Base-by-base conservation (phyloP, 2,113 vertebrate species). In the Ochotona princeps region DNA sequence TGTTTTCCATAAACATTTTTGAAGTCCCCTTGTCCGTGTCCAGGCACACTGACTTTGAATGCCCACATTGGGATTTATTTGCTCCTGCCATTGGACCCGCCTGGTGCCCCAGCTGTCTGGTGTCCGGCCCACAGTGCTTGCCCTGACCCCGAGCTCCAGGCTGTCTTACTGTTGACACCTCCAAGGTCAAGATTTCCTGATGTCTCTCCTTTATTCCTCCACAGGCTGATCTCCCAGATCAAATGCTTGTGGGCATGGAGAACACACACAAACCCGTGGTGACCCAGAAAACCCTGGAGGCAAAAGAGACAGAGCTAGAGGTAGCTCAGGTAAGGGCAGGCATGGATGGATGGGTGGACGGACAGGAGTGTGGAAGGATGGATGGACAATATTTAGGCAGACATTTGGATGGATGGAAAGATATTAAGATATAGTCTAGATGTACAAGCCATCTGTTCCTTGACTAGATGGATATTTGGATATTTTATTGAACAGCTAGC, bases 181-280 rank as follows among this genome's bases (percentile, higher is more conserved):
- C 49, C 26, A 66, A 26, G 47, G 51, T 89, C 79, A 38, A n/a
- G 49, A 66, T 23, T 20, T 60, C 63, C 35, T 51, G 7, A 26
- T 54, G 35, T 13, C 17, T 76, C 30, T 38, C 4, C 49, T 75
- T 60, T 8, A 0, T 67, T n/a, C 7, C 35, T 83, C 51, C 38
- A 8, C 67, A 97, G 97, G 86, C 96, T 8, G 97, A 96, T 38
- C 96, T 97, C 67, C 97, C 97, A 8, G 94, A 94, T 61, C 88
- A 95, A 35, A 67, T 96, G 7, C 89, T 89, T 2, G 74, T 97
- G 88, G 97, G 98, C 70, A 88, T 96, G 69, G 97, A 97, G 32
- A 65, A 97, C 0, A 98, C 98, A 70, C 98, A 98, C 89, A 98
- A 96, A 91, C 97, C 98, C 72, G 97, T 98, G 0, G 97, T 98